Evolutionary conservation across 1,140 invertebrate species (phyloP).

Genomic region (Atta texana): DNA sequence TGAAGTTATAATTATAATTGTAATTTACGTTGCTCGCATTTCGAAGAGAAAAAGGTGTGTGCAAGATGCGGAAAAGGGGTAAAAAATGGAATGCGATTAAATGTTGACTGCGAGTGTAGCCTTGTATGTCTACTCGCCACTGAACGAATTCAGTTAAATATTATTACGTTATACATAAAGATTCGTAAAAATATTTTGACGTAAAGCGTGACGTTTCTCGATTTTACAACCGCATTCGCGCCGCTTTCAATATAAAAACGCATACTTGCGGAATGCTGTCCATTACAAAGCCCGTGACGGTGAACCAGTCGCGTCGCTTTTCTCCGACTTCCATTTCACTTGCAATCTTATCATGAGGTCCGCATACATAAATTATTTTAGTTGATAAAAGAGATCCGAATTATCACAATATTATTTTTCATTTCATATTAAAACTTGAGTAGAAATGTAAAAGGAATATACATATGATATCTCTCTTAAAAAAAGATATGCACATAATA

Average conservation of each 20-base stretch:
- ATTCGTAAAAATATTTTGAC: constrained; percentile 34
- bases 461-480: background rate
- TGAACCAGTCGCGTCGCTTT: constrained; percentile 46
- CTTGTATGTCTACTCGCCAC: background rate
- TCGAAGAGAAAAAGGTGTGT: constrained; percentile 25
- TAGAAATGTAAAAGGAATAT: background rate
- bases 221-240: constrained; percentile 1
- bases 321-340: constrained; percentile 66
- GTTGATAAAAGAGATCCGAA: constrained; percentile 25
- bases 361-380: constrained; percentile 13
- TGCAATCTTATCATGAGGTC: constrained; percentile 58
- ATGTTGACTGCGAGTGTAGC: constrained; percentile 19
- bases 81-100: constrained; percentile 24
- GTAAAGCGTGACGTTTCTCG: constrained; percentile 47
- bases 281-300: constrained; percentile 54
- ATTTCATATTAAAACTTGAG: background rate
- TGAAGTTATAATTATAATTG: constrained; percentile 11
- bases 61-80: background rate
- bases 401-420: background rate
- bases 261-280: constrained; percentile 54
- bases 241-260: constrained; percentile 3
- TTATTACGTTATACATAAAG: constrained; percentile 39
- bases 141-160: constrained; percentile 42
- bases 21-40: background rate
- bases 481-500: background rate